These are phyloP conservation scores for Metacarcinus magister DNA, from an alignment of 2,888 invertebrate genomes.

Conservation along the genomic window DNA sequence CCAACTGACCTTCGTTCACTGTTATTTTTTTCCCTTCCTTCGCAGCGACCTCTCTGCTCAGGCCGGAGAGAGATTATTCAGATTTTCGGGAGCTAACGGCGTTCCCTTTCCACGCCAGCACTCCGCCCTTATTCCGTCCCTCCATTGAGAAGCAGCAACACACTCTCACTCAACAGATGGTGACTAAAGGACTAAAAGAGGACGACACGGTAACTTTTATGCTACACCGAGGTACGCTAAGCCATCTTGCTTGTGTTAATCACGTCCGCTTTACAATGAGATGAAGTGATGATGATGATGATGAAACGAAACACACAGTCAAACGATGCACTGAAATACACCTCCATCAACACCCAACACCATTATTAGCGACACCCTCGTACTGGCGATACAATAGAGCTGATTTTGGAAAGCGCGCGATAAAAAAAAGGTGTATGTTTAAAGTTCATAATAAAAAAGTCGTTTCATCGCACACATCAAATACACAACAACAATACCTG, in stretches of 20 bases:
- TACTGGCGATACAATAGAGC: not conserved
- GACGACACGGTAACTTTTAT: no score
- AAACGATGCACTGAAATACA: not conserved
- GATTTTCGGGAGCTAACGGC: not conserved
- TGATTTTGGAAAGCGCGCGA: not conserved
- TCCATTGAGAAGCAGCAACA: no score
- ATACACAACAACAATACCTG: not conserved
- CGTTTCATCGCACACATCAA: not conserved
- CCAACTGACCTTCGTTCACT: conserved; percentile 22
- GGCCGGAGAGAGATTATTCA: not conserved
- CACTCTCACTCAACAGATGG: no score
- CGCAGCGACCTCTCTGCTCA: not conserved
- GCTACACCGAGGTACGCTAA: no score
- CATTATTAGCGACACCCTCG: not conserved
- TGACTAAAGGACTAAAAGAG: no score
- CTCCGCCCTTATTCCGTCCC: no score
- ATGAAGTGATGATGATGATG: not conserved
- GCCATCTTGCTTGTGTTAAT: not conserved
- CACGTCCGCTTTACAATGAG: not conserved
- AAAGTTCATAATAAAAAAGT: not conserved
- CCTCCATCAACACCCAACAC: not conserved
- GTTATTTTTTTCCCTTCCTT: not conserved
- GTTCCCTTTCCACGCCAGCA: not conserved
- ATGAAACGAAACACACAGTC: not conserved
- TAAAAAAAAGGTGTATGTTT: not conserved